Evolutionary conservation across 2,113 vertebrate genomes (phyloP), one percentile per base, ranked within the genome.

Genomic region (Notarius lentiginosus): DNA sequence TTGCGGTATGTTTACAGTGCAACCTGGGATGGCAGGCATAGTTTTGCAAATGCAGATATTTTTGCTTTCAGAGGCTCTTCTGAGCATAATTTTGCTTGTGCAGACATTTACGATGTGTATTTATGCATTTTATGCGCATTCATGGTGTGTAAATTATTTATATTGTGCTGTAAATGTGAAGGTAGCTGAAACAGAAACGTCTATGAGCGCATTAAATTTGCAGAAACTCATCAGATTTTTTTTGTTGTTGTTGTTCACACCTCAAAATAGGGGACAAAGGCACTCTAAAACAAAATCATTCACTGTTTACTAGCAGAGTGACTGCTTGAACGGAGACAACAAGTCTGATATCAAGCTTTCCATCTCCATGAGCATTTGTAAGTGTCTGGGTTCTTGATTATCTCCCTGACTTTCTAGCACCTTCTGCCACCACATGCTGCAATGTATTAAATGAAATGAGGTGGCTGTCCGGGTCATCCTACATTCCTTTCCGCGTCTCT

Each of bases 371-470:
- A 95, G 97, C 96, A 96, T 96, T 96, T 96, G 94, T 90, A 89
- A 95, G 94, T 94, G 94, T 93, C 90, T 93, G 91, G 93, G 93
- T 93, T 94, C 95, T 96, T 97, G 96, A 97, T 97, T 97, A 96
- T 95, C 95, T 96, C 95, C 95, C 96, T 94, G 94, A 91, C 94
- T 94, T 91, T 92, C 94, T 93, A 93, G 91, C n/a, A 91, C 95
- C 95, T 96, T 95, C 95, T 86, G 90, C 95, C 93, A 93, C 89
- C 92, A 94, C 92, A 94, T 93, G 94, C 92, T 94, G 93, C 94
- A 94, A 96, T 96, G 95, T 96, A 96, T 98, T 97, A 97, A 97
- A 97, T 96, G 97, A 97, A 97, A 97, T 96, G 96, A 97, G 96
- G 96, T 96, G 96, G 96, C 97, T 97, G 96, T 95, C 94, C 95